A percentile compares a stretch with the other conserved stretches of the same genome.
These are phyloP conservation scores for Azorinus chamasolen DNA, from an alignment of 2,888 invertebrate species.

Conservation along the genomic window DNA sequence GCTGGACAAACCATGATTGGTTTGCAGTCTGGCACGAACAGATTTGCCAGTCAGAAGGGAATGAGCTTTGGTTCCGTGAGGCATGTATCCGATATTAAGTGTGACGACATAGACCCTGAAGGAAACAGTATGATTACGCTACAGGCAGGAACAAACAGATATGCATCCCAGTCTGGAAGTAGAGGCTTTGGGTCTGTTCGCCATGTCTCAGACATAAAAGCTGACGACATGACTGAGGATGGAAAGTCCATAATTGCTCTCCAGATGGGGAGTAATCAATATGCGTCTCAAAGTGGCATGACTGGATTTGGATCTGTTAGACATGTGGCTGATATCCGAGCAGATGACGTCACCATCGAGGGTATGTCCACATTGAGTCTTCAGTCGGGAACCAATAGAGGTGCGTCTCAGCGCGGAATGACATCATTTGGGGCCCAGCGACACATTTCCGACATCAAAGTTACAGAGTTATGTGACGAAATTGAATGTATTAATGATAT, in stretches of 20 bases:
- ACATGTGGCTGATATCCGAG: conserved; percentile 78
- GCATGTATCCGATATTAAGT: conserved; percentile 76
- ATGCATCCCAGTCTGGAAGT: conserved; percentile 84
- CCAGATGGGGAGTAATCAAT: conserved; percentile 84
- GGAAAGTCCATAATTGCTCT: conserved; percentile 81
- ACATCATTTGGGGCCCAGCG: conserved; percentile 75
- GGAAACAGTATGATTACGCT: conserved; percentile 78
- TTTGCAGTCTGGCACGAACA: conserved; percentile 83
- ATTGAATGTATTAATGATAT: conserved; percentile 36
- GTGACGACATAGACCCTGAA: conserved; percentile 70
- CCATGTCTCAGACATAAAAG: conserved; percentile 84
- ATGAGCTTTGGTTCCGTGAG: conserved; percentile 80
- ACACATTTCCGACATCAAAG: conserved; percentile 83
- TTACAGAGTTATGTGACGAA: conserved; percentile 67
- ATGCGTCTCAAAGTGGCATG: conserved; percentile 85
- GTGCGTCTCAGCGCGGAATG: conserved; percentile 79
- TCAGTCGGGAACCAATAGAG: conserved; percentile 77
- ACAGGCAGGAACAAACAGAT: conserved; percentile 85
- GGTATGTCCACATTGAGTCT: conserved; percentile 77
- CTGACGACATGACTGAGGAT: conserved; percentile 78
- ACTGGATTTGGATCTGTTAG: conserved; percentile 82
- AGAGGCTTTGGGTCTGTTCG: conserved; percentile 77
- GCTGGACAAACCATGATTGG: conserved; percentile 80
- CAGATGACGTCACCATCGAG: conserved; percentile 72
- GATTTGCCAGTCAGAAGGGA: conserved; percentile 82